Conservation (phyloP, 1,140 invertebrate genomes). For the Pachypeltis micranthus region DNA sequence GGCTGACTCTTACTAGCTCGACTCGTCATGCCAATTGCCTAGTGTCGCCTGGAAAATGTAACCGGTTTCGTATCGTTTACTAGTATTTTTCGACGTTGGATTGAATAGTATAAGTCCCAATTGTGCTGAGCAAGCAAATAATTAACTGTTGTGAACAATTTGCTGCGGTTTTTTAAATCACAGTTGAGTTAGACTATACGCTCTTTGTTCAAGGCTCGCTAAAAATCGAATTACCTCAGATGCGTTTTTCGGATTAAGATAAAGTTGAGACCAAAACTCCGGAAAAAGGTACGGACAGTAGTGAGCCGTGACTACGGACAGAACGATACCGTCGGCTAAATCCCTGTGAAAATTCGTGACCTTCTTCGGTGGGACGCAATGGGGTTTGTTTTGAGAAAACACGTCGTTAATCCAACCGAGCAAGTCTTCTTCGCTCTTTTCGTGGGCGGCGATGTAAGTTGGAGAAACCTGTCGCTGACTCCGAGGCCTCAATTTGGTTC, state of each 20-base stretch:
- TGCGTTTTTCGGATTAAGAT: slow-evolving; percentile 25
- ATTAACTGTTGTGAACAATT: too few species aligned
- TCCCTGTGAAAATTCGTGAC: slow-evolving; percentile 30
- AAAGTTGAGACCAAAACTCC: slow-evolving; percentile 31
- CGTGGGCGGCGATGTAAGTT: background rate
- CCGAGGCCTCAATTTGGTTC: background rate
- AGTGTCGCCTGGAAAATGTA: too few species aligned
- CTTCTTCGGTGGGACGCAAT: slow-evolving; percentile 11
- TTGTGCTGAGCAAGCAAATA: too few species aligned
- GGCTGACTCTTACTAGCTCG: too few species aligned
- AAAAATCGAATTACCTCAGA: slow-evolving; percentile 33
- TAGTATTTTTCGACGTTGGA: too few species aligned
- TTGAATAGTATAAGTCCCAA: too few species aligned
- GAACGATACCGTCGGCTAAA: slow-evolving; percentile 32
- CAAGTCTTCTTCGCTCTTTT: slow-evolving; percentile 11
- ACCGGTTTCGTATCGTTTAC: too few species aligned
- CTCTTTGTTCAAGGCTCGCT: background rate
- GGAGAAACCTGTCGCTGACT: background rate
- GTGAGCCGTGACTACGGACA: slow-evolving; percentile 32
- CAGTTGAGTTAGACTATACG: background rate
- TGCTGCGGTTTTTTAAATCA: background rate
- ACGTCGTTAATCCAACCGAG: slow-evolving; percentile 13
- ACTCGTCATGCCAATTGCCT: too few species aligned
- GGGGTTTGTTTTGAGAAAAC: background rate
- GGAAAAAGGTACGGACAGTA: slow-evolving; percentile 35